Base-by-base conservation (phyloP, 2,797 vertebrate species). In the Hydrocynus forskahlii region DNA sequence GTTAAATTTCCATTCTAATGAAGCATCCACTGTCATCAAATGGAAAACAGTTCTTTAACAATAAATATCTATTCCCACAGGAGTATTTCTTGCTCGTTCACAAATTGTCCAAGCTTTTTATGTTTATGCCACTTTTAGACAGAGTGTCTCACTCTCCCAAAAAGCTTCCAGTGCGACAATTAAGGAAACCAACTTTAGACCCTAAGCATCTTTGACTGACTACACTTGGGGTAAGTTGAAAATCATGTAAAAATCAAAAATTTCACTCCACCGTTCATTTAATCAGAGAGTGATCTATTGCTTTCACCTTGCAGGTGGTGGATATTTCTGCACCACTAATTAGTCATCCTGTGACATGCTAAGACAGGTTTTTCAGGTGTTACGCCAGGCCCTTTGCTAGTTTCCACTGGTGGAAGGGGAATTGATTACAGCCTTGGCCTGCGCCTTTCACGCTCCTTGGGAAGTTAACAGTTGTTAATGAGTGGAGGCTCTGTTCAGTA, bases 391-490 rank as follows among this genome's bases (percentile, higher is more conserved):
- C 54, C 19, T 59, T 43, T 55, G 64, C 55, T 35, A 25, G n/a
- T 38, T 54, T 43, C 17, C 14, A 29, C 25, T 29, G 48, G 23
- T 38, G 64, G 21, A 25, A n/a, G 60, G 23, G 43, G 40, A 66
- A 68, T 86, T 59, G 73, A 75, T 77, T 52, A 50, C 25, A 66
- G 72, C 50, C 71, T 68, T 62, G 72, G 70, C 59, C 79, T n/a
- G 23, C 0, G 38, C 57, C 45, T 81, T 78, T 29, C 74, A 55
- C n/a, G 63, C 54, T 54, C 60, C 38, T 79, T 50, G 80, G 60
- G 71, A 82, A 76, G 75, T 72, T 77, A 76, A 81, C 75, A 55
- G 59, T 73, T 71, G 78, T 83, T 84, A 87, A 83, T 75, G 82
- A 86, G 75, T 38, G 66, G 21, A 48, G 62, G 29, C 60, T 54